phyloP scores from a whole-genome alignment of 2,113 vertebrate species.

The Platysternon megacephalum region DNA sequence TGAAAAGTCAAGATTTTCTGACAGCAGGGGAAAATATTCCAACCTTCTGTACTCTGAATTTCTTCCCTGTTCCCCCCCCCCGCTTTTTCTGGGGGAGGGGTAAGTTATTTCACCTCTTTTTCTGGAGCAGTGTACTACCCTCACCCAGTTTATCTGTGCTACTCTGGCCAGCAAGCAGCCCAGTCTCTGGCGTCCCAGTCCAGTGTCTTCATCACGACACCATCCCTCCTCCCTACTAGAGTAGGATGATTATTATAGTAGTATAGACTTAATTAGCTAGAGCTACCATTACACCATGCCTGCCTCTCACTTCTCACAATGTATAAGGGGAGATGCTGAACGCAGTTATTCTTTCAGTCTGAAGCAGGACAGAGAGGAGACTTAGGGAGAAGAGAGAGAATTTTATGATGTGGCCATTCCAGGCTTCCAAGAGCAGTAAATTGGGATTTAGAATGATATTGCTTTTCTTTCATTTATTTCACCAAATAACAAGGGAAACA shows the following conservation, averaged over 20 bases:
- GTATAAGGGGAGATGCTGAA: not conserved
- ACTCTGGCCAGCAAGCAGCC: not conserved
- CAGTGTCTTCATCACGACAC: not conserved
- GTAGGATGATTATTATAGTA: not conserved
- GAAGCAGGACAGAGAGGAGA: not conserved
- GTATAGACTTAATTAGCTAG: not conserved
- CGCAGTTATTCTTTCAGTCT: not conserved
- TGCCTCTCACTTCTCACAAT: not conserved
- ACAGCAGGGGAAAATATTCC: not conserved
- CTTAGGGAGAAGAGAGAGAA: not conserved
- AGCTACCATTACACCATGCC: not conserved
- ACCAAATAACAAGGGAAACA: conserved; percentile 50
- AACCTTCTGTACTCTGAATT: not conserved
- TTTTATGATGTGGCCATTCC: conserved; percentile 15
- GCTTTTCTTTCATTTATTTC: conserved; percentile 70
- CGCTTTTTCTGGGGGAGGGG: not conserved
- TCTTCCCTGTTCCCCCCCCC: not conserved
- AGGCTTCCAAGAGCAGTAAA: conserved; percentile 46
- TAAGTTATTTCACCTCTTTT: not conserved
- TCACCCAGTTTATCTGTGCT: not conserved
- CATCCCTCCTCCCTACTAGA: not conserved
- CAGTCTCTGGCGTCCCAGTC: not conserved
- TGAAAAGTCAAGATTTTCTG: not conserved
- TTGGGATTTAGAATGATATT: conserved; percentile 47
- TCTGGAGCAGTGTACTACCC: not conserved